Evolutionary conservation across 1,140 invertebrate species (phyloP).

Genomic region (Monomorium pharaonis): DNA sequence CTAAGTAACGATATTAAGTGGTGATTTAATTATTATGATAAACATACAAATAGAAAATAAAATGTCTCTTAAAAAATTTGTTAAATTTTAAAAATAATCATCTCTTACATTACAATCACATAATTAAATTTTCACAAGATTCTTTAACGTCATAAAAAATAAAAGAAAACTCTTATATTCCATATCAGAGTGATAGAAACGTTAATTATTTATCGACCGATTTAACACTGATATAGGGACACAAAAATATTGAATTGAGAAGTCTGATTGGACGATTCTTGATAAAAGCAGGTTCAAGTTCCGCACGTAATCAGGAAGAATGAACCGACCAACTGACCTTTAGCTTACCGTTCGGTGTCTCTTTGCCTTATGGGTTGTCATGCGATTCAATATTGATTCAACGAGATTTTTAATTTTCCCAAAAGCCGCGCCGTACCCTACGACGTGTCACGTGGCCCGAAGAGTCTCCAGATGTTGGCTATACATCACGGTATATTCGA

Average conservation of each 20-base stretch:
- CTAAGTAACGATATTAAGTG: not conserved
- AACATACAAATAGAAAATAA: not conserved
- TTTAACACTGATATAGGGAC: not conserved
- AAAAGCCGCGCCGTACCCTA: constrained; percentile 10
- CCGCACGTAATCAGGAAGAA: not conserved
- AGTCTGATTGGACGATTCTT: not conserved
- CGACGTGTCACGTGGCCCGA: constrained; percentile 18
- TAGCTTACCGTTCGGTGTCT: not conserved
- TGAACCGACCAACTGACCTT: not conserved
- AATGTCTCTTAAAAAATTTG: not conserved
- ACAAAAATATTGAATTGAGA: not conserved
- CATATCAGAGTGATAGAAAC: not conserved
- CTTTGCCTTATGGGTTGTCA: not conserved
- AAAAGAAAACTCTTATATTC: not conserved
- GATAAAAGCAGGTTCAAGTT: not conserved
- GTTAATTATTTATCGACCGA: not conserved
- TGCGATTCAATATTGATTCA: constrained; percentile 62
- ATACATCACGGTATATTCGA: constrained; percentile 57
- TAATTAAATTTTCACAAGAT: not conserved
- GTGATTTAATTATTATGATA: not conserved
- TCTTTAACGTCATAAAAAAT: not conserved
- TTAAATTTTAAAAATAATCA: not conserved
- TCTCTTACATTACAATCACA: not conserved
- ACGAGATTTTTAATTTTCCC: constrained; percentile 62
- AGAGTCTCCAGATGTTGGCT: constrained; percentile 63